phyloP scores from a whole-genome alignment of 2,797 vertebrate species.

The Podarcis lilfordi region DNA sequence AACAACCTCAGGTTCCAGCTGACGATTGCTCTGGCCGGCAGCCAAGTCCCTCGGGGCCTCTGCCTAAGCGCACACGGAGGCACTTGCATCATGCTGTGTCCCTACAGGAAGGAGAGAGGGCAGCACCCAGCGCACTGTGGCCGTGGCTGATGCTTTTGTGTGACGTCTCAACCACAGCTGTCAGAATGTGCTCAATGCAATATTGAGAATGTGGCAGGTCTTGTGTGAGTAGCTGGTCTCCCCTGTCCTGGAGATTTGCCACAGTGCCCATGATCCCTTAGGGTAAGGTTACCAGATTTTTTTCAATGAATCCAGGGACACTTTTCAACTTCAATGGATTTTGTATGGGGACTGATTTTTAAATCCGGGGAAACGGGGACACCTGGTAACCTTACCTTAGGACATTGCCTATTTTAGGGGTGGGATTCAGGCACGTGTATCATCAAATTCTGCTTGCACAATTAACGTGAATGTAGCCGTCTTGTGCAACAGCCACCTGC shows the following conservation, averaged over 20 bases:
- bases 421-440: no score
- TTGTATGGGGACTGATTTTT: no score
- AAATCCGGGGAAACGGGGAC: no score
- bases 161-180: background rate
- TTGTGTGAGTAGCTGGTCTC: background rate
- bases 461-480: no score
- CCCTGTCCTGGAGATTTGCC: background rate
- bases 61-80: background rate
- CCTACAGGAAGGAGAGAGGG: no score
- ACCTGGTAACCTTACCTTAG: background rate
- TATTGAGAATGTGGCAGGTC: background rate
- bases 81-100: background rate
- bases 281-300: no score
- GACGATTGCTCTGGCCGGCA: background rate
- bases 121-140: background rate
- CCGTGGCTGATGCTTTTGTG: background rate
- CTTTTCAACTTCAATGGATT: no score
- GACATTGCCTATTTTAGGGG: no score
- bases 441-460: no score
- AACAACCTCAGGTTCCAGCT: background rate
- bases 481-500: no score
- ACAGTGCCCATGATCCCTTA: background rate
- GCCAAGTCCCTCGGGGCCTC: background rate
- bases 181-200: background rate
- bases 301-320: no score